These are phyloP conservation scores for Adelges cooleyi DNA, from an alignment of 1,140 invertebrate genomes.

Conservation along the genomic window DNA sequence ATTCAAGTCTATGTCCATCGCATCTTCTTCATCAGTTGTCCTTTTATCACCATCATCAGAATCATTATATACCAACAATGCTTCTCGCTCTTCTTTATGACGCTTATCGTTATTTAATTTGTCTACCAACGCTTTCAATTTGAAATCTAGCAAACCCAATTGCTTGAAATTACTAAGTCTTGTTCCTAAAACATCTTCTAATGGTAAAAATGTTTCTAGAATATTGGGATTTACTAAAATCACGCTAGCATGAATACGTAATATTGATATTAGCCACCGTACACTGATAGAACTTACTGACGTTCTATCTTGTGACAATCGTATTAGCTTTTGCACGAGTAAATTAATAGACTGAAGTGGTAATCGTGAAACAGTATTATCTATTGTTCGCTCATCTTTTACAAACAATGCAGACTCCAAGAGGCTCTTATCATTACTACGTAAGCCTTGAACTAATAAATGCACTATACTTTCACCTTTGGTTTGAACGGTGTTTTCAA, in stretches of 20 bases:
- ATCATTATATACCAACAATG: neutral
- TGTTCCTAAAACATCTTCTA: slow-evolving; percentile 9
- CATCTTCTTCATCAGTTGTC: slow-evolving; percentile 15
- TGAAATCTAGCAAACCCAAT: slow-evolving; percentile 16
- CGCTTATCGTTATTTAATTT: neutral
- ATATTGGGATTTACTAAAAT: slow-evolving; percentile 19
- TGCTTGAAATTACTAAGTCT: slow-evolving; percentile 21
- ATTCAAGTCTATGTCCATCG: slow-evolving; percentile 17
- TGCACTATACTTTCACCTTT: slow-evolving; percentile 22
- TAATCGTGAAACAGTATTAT: slow-evolving; percentile 11
- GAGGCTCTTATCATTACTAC: slow-evolving; percentile 17
- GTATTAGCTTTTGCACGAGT: slow-evolving; percentile 7
- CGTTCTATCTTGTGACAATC: slow-evolving; percentile 11
- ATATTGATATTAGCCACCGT: slow-evolving; percentile 1
- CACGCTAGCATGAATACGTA: slow-evolving; percentile 3
- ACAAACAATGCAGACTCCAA: slow-evolving; percentile 22
- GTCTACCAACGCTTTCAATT: slow-evolving; percentile 9
- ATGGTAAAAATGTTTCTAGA: slow-evolving; percentile 11
- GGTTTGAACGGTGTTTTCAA: slow-evolving; percentile 20
- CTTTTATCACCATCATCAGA: slow-evolving; percentile 23
- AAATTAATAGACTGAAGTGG: slow-evolving; percentile 8
- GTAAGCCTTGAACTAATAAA: slow-evolving; percentile 18
- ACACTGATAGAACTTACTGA: slow-evolving; percentile 5
- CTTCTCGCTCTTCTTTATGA: slow-evolving; percentile 14
- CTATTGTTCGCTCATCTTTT: slow-evolving; percentile 18